These are phyloP conservation scores for Cervus canadensis DNA, from an alignment of 2,113 vertebrate species.

Conservation along the genomic window DNA sequence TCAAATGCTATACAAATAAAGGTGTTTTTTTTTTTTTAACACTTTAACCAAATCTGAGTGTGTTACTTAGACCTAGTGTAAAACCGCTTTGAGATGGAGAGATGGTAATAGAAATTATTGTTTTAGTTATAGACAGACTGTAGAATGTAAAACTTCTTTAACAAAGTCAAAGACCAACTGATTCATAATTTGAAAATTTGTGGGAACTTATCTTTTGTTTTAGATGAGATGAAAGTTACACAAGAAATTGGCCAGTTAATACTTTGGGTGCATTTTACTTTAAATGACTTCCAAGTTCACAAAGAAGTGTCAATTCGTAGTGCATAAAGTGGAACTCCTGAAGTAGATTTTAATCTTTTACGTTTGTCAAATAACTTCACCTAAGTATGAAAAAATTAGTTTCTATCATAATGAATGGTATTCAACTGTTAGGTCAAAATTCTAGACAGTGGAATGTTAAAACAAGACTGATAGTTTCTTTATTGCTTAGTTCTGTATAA, in stretches of 20 bases:
- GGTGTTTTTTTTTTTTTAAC: background rate
- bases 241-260: background rate
- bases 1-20: background rate
- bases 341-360: background rate
- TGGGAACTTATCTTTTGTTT: background rate
- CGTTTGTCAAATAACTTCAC: background rate
- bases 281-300: background rate
- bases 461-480: background rate
- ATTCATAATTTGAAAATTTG: background rate
- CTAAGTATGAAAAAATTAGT: background rate
- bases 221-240: background rate
- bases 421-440: background rate
- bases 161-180: background rate
- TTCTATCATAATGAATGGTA: background rate
- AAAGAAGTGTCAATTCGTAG: background rate
- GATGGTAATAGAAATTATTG: background rate
- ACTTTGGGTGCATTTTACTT: background rate
- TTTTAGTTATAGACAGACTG: background rate
- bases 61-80: background rate
- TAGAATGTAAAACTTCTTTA: background rate
- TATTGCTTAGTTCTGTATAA: background rate
- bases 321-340: background rate
- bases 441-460: constrained; percentile 12
- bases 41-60: background rate
- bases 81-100: background rate